A percentile compares a stretch with the other conserved stretches of the same genome.
phyloP scores from a whole-genome alignment of 1,140 invertebrate species.

The Trichonephila clavata region DNA sequence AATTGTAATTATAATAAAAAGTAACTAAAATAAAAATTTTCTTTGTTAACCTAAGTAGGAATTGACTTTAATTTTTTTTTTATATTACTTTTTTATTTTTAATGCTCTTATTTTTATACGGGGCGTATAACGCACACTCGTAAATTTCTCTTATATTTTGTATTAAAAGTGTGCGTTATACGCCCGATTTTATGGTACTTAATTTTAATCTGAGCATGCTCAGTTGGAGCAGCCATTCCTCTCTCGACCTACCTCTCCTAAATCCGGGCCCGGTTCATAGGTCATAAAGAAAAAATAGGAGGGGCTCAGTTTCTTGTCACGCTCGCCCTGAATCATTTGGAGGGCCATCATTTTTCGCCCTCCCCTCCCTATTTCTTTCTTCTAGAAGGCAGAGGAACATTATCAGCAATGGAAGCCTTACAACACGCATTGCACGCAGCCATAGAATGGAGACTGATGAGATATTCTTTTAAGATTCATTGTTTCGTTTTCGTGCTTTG shows the following conservation, averaged over 20 bases:
- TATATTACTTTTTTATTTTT: no score
- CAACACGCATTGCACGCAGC: neutral
- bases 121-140: no score
- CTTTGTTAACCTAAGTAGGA: no score
- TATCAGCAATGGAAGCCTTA: neutral
- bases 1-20: no score
- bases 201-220: neutral
- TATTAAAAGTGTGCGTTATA: no score
- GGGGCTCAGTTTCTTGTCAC: conserved; percentile 31
- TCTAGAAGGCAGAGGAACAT: neutral
- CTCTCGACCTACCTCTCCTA: neutral
- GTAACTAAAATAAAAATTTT: no score
- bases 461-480: conserved; percentile 3
- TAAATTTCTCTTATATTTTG: no score
- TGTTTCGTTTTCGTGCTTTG: conserved; percentile 16
- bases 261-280: conserved; percentile 29
- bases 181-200: no score
- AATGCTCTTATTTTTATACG: no score
- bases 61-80: no score
- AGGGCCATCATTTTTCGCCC: conserved; percentile 20
- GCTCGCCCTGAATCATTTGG: conserved; percentile 38
- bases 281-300: conserved; percentile 26
- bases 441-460: neutral
- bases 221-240: neutral
- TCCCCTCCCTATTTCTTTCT: neutral